These are phyloP conservation scores for Apogon hyalosoma DNA, from an alignment of 2,797 vertebrate genomes.

Conservation along the genomic window DNA sequence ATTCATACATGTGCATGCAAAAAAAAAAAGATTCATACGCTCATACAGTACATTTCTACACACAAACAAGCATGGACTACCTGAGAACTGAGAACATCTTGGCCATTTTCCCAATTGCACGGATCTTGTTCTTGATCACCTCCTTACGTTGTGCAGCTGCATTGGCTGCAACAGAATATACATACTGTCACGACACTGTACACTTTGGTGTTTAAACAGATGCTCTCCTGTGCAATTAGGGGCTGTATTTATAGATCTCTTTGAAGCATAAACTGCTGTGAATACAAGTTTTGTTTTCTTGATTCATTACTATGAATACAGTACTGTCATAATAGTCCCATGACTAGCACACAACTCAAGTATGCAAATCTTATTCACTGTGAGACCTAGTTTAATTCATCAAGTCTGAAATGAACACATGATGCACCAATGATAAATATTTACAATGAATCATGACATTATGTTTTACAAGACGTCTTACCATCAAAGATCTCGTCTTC, in stretches of 20 bases:
- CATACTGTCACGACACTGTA: not conserved
- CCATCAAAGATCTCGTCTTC: conserved; percentile 96
- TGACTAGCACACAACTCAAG: not conserved
- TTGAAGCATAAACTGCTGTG: not conserved
- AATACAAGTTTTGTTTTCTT: not conserved
- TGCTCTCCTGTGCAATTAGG: not conserved
- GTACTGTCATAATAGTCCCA: not conserved
- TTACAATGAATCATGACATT: conserved; percentile 9
- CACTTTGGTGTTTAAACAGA: not conserved
- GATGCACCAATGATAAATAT: conserved; percentile 8
- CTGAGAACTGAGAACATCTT: conserved; percentile 90
- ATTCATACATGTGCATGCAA: not conserved
- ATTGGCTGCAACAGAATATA: conserved; percentile 77
- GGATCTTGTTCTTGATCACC: conserved; percentile 89
- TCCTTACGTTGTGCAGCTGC: conserved; percentile 88
- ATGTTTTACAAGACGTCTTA: conserved; percentile 75
- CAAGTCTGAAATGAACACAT: conserved; percentile 3
- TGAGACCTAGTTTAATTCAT: not conserved
- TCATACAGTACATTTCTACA: not conserved
- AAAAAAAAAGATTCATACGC: not conserved
- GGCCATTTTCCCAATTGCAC: conserved; percentile 89
- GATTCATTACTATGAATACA: not conserved
- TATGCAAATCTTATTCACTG: conserved; percentile 9
- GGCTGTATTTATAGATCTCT: not conserved
- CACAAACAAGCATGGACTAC: conserved; percentile 61